Base-by-base conservation (phyloP, 2,113 vertebrate genomes). In the Phainopepla nitens region DNA sequence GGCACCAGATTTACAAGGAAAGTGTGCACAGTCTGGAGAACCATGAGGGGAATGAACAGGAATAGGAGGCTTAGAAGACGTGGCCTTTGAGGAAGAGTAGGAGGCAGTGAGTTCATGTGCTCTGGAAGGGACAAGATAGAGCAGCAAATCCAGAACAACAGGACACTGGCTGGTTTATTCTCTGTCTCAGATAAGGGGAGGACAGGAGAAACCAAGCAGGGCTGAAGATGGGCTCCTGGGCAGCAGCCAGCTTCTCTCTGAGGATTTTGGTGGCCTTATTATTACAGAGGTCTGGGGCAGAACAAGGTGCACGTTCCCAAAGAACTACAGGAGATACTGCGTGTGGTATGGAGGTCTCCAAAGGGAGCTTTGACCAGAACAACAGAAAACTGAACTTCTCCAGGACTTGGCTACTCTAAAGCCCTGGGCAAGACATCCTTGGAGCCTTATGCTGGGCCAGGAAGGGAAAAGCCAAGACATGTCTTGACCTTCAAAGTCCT, bases 51-150 rank as follows among this genome's bases (percentile, higher is more conserved):
- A 73, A 81, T 8, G 11, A 33, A 28, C 6, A 49, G 50, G 45
- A 81, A 15, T 1, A 31, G 54, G 36, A 10, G 13, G 47, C 27
- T 70, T 73, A 47, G 54, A 81, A 62, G 36, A 22, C 0, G 0
- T 25, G 39, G 33, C 33, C 51, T 54, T 58, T 33, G 49, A 68
- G 21, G 61, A 68, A 39, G 33, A 60, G 64, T 11, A 42, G 64
- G 45, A 66, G 49, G 11, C 66, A n/a, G 12, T 4, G 61, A 82
- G 56, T 51, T 29, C 57, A 7, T 8, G 16, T 20, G 9, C 44
- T 71, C 33, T 53, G 71, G 70, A 70, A 82, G 11, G 49, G 39
- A 68, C 41, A 27, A 36, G 56, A 8, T 6, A 16, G 7, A 56
- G 51, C 72, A 84, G 44, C 50, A 82, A 58, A 28, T 15, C 27